Base-by-base conservation (phyloP, 2,797 vertebrate genomes). In the Craterocephalus amniculus region DNA sequence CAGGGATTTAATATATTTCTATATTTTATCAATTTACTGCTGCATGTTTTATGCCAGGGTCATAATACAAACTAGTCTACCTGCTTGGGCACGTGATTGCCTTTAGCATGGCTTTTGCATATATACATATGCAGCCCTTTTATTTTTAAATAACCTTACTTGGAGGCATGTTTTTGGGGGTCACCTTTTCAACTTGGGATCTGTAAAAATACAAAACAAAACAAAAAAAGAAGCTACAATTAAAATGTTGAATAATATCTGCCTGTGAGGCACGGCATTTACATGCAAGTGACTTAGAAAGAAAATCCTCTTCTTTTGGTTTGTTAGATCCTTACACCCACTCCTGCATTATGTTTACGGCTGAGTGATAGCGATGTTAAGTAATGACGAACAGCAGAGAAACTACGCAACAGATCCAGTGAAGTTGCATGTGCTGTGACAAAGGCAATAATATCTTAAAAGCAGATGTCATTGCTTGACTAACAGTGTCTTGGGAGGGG, bases 381-480 rank as follows among this genome's bases (percentile, higher is more conserved):
- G 49, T 32, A 48, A 67, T 52, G 45, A 81, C 57, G 54, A 80
- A 54, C 51, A 51, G 65, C n/a, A 11, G 43, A 31, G 26, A 71
- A 56, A 31, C 32, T 2, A 31, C 2, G 62, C 63, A 80, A 64
- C 72, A 54, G 58, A 49, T 83, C 24, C 40, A 27, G 14, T 54
- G 26, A 24, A 52, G 69, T 63, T 79, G 29, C 45, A 32, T 63
- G 48, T 24, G 56, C 35, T 40, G 58, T 66, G 60, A 26, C 40
- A 20, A 48, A 73, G 45, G 67, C 62, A 74, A 72, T 6, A 34
- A 29, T 51, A 74, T 35, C 48, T 55, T 60, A 76, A 80, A n/a
- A 58, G 63, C 70, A 81, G 52, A 72, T 79, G 83, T 64, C 63
- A 64, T 26, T 36, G 38, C 63, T 63, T 58, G 29, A 74, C 49